These are phyloP conservation scores for Salpingus planirostris DNA, from an alignment of 2,888 invertebrate species.

Conservation along the genomic window DNA sequence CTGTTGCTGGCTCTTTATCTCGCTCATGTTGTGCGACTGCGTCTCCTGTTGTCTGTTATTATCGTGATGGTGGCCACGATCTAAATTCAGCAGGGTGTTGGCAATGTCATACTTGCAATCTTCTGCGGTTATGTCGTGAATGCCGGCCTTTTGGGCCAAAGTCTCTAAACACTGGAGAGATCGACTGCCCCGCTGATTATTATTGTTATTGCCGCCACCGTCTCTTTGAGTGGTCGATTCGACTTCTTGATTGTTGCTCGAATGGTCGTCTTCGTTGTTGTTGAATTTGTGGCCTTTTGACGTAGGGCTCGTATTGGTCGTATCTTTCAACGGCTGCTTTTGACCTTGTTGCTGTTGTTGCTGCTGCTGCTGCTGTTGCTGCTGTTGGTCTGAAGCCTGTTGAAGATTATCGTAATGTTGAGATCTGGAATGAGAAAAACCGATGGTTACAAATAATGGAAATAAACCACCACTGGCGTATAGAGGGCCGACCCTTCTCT, in stretches of 20 bases:
- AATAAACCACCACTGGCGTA: too few species aligned
- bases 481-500: too few species aligned
- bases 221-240: conserved; percentile 35
- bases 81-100: conserved; percentile 54
- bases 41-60: conserved; percentile 7
- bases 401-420: conserved; percentile 53
- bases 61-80: conserved; percentile 41
- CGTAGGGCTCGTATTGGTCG: conserved; percentile 35
- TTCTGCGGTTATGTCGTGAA: conserved; percentile 55
- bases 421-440: conserved; percentile 49
- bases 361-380: conserved; percentile 40
- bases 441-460: too few species aligned
- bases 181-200: conserved; percentile 35
- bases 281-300: conserved; percentile 30
- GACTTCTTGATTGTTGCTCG: conserved; percentile 31
- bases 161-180: conserved; percentile 63
- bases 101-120: conserved; percentile 64
- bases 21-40: conserved; percentile 31
- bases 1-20: conserved; percentile 34
- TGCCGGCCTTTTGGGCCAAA: conserved; percentile 62
- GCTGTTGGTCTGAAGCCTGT: conserved; percentile 32
- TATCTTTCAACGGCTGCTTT: conserved; percentile 40
- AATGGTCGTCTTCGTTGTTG: conserved; percentile 30
- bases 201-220: conserved; percentile 11
- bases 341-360: conserved; percentile 33